Evolutionary conservation across 2,797 vertebrate species (phyloP).

Genomic region (Rhynchonycteris naso): DNA sequence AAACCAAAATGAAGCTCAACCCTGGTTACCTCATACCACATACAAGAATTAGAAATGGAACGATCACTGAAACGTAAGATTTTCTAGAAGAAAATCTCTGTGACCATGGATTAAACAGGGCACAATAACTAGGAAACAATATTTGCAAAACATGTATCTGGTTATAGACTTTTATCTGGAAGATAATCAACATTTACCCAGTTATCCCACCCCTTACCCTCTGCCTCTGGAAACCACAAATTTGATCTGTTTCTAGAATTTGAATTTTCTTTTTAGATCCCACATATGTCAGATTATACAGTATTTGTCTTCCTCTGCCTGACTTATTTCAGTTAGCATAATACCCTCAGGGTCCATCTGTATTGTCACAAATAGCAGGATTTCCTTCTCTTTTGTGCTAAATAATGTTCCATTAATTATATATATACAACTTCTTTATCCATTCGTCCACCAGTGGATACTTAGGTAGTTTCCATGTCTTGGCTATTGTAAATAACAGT

Average conservation of each 20-base stretch:
- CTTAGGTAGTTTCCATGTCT: neutral
- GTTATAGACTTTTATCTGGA: neutral
- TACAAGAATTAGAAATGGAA: neutral
- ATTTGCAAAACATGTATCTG: neutral
- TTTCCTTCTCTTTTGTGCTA: neutral
- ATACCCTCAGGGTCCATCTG: neutral
- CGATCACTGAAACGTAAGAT: neutral
- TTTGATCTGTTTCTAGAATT: neutral
- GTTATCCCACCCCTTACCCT: neutral
- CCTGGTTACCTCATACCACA: neutral
- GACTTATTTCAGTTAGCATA: slow-evolving; percentile 3
- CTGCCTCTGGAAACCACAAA: neutral
- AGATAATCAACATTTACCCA: neutral
- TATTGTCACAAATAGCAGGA: neutral
- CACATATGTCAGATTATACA: neutral
- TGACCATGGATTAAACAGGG: neutral
- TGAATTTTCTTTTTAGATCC: neutral
- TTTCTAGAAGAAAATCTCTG: neutral
- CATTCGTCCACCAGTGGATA: neutral
- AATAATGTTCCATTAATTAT: neutral
- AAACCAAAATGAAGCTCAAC: slow-evolving; percentile 18
- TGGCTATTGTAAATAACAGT: neutral
- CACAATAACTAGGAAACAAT: neutral
- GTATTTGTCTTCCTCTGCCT: neutral
- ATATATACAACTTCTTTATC: neutral